Base-by-base conservation (phyloP, 2,797 vertebrate species). In the Tinamus major region DNA sequence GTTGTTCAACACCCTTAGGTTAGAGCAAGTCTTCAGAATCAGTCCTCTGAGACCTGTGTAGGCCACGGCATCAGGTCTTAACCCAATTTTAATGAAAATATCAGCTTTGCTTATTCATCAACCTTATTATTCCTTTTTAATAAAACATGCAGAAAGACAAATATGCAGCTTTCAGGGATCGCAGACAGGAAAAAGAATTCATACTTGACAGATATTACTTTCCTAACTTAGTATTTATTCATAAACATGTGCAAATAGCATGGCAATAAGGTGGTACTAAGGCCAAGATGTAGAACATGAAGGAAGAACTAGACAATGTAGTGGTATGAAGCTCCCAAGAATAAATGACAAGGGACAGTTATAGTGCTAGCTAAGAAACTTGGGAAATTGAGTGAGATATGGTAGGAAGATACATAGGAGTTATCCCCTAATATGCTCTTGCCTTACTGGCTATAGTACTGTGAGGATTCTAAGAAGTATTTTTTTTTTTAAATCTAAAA, bases 341-440 rank as follows among this genome's bases (percentile, higher is more conserved):
- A 61, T 39, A 65, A 71, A 87, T 23, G 16, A 1, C 16, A 77
- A 76, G 27, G 21, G 59, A 21, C 6, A 49, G n/a, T 90, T 85
- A 71, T 35, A 94, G n/a, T 77, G 20, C 68, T 77, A 67, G 48
- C 49, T 61, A 78, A 86, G 58, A 75, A 88, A 3, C 19, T 69
- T n/a, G 46, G 35, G 39, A 77, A 83, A 85, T 64, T 53, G 71
- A 39, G 8, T 24, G 1, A 10, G 19, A 5, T 53, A 33, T 29
- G 12, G 13, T 29, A 55, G 16, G 18, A 55, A 55, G 53, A 55
- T 55, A 55, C 8, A 18, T 31, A 31, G 29, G 26, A 80, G 11
- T 44, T 3, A 56, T 79, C 55, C 31, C 7, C 13, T 70, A 3
- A 85, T 65, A 27, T 77, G 39, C 10, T 19, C 44, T 19, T 72